A percentile compares a stretch with the other conserved stretches of the same genome.
Conservation (phyloP, 2,797 vertebrate genomes). For the Calcarius lapponicus region DNA sequence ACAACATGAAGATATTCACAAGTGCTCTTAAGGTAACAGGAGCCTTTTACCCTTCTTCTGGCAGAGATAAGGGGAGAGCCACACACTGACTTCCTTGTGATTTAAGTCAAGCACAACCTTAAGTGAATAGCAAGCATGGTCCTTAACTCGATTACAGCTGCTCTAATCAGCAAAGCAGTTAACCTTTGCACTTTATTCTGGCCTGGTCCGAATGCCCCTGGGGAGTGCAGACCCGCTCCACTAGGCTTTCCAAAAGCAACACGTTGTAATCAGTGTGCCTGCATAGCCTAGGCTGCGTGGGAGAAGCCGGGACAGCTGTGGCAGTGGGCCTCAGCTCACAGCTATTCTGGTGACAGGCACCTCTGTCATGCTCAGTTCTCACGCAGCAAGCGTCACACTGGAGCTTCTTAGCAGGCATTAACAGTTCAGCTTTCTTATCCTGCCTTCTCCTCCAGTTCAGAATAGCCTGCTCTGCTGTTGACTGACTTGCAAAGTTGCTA, state of each 20-base stretch:
- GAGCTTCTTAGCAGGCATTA: not conserved
- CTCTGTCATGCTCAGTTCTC: not conserved
- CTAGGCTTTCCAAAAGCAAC: not conserved
- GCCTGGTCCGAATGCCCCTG: not conserved
- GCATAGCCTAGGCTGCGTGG: accelerated
- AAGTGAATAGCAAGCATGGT: not conserved
- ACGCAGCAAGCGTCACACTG: accelerated
- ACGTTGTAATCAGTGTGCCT: not conserved
- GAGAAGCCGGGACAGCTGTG: not conserved
- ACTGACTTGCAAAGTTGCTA: not conserved
- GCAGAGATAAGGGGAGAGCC: not conserved
- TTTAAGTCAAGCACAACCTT: not conserved
- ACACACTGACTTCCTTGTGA: not conserved
- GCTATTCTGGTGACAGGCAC: not conserved
- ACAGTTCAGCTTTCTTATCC: slow-evolving; percentile 20
- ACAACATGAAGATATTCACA: not conserved
- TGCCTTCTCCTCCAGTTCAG: not conserved
- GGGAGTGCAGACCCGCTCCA: not conserved
- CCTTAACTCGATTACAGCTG: not conserved
- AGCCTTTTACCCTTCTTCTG: not conserved
- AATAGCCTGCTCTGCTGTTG: not conserved
- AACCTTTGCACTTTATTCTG: slow-evolving; percentile 2
- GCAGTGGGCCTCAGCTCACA: accelerated
- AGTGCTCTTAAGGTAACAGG: not conserved
- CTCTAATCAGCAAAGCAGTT: not conserved